Evolutionary conservation across 2,888 invertebrate species (phyloP).

Genomic region (Andrena flavipes): DNA sequence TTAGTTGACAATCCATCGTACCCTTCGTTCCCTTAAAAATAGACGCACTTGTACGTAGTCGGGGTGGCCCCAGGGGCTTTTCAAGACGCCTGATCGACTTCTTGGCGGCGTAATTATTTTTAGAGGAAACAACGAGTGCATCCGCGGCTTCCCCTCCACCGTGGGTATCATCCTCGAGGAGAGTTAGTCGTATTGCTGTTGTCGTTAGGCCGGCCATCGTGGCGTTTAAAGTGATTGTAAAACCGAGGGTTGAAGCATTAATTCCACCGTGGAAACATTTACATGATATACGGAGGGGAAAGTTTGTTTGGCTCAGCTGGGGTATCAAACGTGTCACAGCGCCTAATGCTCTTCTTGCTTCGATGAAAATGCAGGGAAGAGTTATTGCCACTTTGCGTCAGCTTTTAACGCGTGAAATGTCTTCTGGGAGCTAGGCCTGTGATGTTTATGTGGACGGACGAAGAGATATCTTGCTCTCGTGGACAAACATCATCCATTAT

Average conservation of each 20-base stretch:
- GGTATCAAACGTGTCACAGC: neutral
- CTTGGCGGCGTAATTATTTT: slow-evolving; percentile 17
- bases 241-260: neutral
- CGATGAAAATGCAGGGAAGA: neutral
- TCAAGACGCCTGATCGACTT: neutral
- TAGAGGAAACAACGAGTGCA: neutral
- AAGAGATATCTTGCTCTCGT: neutral
- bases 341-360: neutral
- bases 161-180: neutral
- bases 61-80: neutral
- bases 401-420: neutral
- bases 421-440: neutral
- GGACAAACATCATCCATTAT: neutral
- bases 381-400: slow-evolving; percentile 1
- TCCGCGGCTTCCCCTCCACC: neutral
- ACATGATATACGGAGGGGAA: neutral
- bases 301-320: neutral
- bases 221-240: neutral
- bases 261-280: neutral
- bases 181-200: neutral
- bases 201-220: neutral
- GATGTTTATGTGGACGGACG: neutral
- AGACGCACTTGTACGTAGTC: slow-evolving; percentile 51
- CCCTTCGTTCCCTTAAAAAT: slow-evolving; percentile 33
- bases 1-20: slow-evolving; percentile 14